Base-by-base conservation (phyloP, 2,888 invertebrate genomes). In the Ypsolopha sequella region DNA sequence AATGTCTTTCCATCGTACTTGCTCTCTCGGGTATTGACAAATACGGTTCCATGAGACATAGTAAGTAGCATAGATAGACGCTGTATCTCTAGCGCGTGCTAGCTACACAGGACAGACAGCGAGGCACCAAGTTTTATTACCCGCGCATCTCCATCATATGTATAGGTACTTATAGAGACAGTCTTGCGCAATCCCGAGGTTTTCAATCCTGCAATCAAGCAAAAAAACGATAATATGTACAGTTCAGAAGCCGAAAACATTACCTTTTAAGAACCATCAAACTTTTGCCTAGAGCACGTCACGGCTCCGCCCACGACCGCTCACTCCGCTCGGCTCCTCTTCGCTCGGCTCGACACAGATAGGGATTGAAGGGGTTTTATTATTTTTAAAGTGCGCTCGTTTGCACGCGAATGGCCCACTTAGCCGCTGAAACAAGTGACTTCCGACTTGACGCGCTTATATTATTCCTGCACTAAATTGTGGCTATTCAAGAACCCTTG, bases 351-450 rank as follows among this genome's bases (percentile, higher is more conserved):
- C 58, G 50, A 58, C 60, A 62, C 62, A 63, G 66, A 72, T 68
- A 72, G 69, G 61, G 58, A 59, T 58, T 76, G 70, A 80, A 84
- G 80, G 73, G 78, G 74, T 82, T 84, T 80, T 80, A 80, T 85
- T 82, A 81, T 85, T 80, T 85, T 81, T 82, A 81, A 79, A 86
- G 85, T 76, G 73, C 74, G 80, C 82, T 81, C 87, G 87, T 87
- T 87, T 87, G 87, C 86, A 87, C 81, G 86, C 76, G 86, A 87
- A 87, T 87, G 76, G 81, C 77, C 85, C 85, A 87, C 87, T 87
- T 87, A 87, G 78, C 86, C 85, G 82, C 85, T 85, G 68, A 81
- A 76, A 76, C 74, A 71, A 66, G 68, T 67, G 61, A 71, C 43
- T 39, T 49, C 49, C 49, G 39, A 46, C 46, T 34, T 41, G 34